Conservation (phyloP, 2,888 invertebrate species). For the Monopis laevigella region DNA sequence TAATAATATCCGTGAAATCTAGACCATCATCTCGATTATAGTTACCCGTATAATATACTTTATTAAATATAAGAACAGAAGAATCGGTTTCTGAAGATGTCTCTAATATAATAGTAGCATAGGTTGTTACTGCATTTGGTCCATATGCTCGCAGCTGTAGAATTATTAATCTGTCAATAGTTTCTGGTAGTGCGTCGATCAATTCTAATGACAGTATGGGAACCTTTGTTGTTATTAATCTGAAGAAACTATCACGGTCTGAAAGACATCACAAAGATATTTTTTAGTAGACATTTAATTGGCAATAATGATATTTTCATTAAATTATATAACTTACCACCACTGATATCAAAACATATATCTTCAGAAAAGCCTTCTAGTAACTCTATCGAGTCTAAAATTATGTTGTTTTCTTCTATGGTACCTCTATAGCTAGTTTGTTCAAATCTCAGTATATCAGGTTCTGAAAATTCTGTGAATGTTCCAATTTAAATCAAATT, state of each 20-base stretch:
- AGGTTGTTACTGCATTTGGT: constrained; percentile 18
- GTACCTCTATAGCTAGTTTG: constrained; percentile 34
- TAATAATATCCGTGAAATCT: constrained; percentile 19
- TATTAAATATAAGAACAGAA: constrained; percentile 17
- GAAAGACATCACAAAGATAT: neutral
- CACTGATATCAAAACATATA: constrained; percentile 26
- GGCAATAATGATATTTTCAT: neutral
- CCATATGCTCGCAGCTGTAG: constrained; percentile 3
- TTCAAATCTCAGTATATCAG: constrained; percentile 31
- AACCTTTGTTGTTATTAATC: neutral
- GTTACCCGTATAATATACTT: constrained; percentile 26
- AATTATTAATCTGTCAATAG: constrained; percentile 1
- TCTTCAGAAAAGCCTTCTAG: constrained; percentile 28
- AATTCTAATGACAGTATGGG: neutral
- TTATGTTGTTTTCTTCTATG: constrained; percentile 25
- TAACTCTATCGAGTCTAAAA: constrained; percentile 29
- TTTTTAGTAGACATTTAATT: neutral
- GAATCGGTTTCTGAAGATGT: neutral
- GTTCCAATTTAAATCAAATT: neutral
- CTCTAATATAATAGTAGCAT: constrained; percentile 25
- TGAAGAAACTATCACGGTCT: constrained; percentile 1
- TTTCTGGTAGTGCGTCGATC: neutral
- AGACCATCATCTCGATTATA: constrained; percentile 23
- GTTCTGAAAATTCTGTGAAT: constrained; percentile 37
- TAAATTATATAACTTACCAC: constrained; percentile 12